phyloP scores from a whole-genome alignment of 2,888 invertebrate species.

The Limnephilus lunatus region DNA sequence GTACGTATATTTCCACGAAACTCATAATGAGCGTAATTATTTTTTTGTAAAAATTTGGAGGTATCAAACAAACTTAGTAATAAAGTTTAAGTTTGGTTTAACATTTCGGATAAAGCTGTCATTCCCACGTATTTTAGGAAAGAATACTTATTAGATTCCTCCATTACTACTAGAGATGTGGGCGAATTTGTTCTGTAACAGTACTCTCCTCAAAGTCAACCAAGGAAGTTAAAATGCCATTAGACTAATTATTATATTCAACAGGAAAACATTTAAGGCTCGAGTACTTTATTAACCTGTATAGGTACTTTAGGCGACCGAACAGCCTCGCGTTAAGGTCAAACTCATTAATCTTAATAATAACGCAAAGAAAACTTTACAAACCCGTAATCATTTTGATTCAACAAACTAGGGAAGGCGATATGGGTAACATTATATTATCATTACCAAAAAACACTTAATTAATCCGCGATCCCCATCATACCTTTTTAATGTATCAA shows the following conservation, averaged over 20 bases:
- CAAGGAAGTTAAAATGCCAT: neutral
- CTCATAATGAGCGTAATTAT: neutral
- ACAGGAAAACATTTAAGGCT: constrained; percentile 2
- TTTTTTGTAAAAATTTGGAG: neutral
- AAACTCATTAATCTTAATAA: constrained; percentile 2
- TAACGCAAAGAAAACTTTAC: neutral
- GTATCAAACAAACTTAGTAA: neutral
- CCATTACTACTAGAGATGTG: neutral
- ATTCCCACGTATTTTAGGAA: neutral
- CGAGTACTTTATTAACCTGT: constrained; percentile 2
- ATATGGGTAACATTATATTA: neutral
- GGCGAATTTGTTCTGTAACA: neutral
- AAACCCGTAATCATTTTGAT: neutral
- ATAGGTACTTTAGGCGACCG: neutral
- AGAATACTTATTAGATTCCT: neutral
- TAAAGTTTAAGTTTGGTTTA: neutral
- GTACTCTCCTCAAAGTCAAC: neutral
- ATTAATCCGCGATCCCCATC: neutral
- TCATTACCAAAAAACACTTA: neutral
- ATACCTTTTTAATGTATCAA: neutral
- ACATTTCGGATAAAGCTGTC: neutral
- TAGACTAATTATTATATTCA: neutral
- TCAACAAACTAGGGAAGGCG: neutral
- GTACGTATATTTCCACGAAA: neutral
- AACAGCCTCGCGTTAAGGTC: neutral